A percentile compares a stretch with the other conserved stretches of the same genome.
Evolutionary conservation across 2,888 invertebrate genomes (phyloP).

Genomic region (Dugesia japonica): DNA sequence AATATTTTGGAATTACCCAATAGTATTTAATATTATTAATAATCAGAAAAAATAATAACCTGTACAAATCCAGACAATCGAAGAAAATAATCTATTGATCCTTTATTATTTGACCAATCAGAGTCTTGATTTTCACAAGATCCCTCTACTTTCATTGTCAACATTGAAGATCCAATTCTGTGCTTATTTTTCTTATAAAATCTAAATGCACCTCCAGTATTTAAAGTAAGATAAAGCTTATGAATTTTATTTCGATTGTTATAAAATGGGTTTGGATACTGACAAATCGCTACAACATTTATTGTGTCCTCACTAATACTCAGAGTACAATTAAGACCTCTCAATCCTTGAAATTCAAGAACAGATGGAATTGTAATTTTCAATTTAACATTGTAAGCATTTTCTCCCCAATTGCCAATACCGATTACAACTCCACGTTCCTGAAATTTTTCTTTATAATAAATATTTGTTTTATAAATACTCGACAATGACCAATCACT

Average conservation of each 20-base stretch:
- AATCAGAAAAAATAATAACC: no score
- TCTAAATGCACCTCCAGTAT: not conserved
- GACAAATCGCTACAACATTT: not conserved
- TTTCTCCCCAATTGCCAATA: conserved; percentile 28
- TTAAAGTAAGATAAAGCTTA: conserved; percentile 4
- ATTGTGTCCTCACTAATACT: not conserved
- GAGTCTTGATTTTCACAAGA: conserved; percentile 12
- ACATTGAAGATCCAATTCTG: not conserved
- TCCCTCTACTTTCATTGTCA: conserved; percentile 1
- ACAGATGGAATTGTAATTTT: not conserved
- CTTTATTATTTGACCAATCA: not conserved
- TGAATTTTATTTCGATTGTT: conserved; percentile 2
- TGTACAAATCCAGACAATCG: not conserved
- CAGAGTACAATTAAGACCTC: conserved; percentile 8
- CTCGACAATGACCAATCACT: not conserved
- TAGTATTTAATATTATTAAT: no score
- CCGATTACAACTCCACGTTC: not conserved
- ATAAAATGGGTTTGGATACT: not conserved
- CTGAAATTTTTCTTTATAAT: conserved; percentile 23
- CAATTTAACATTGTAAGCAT: conserved; percentile 23
- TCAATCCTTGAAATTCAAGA: conserved; percentile 2
- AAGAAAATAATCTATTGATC: not conserved
- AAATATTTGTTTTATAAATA: conserved; percentile 1
- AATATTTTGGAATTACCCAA: no score
- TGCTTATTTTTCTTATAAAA: not conserved